phyloP scores from a whole-genome alignment of 2,888 invertebrate species.

The Acanthosoma haemorrhoidale region DNA sequence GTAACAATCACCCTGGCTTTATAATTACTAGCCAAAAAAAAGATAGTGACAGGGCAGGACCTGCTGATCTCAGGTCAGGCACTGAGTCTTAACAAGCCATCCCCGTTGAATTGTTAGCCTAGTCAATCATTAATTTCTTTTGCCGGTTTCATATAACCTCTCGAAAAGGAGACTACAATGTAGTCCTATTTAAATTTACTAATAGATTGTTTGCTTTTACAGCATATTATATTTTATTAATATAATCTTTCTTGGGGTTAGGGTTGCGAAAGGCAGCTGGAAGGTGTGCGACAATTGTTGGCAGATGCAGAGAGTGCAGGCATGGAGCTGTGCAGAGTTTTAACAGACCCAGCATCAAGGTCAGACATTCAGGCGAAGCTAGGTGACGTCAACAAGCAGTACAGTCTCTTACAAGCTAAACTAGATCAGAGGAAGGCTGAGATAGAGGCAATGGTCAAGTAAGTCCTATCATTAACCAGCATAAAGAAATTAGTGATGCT shows the following conservation, averaged over 20 bases:
- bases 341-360: conserved; percentile 83
- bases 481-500: too few species aligned
- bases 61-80: too few species aligned
- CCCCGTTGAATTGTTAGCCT: too few species aligned
- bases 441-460: conserved; percentile 70
- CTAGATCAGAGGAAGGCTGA: conserved; percentile 84
- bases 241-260: background rate
- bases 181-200: too few species aligned
- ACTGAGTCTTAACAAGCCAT: too few species aligned
- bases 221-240: background rate
- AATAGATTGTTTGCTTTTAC: background rate
- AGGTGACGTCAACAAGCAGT: conserved; percentile 77
- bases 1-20: too few species aligned
- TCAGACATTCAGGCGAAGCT: conserved; percentile 88
- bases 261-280: conserved; percentile 67
- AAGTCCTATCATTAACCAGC: too few species aligned
- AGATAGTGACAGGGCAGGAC: too few species aligned
- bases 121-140: too few species aligned
- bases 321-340: conserved; percentile 67
- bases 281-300: conserved; percentile 79
- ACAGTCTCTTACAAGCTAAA: conserved; percentile 82
- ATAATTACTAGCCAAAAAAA: too few species aligned
- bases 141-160: too few species aligned
- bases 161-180: too few species aligned
- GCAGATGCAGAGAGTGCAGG: conserved; percentile 88